Evolutionary conservation across 2,113 vertebrate genomes (phyloP).

Genomic region (Toxostoma redivivum): DNA sequence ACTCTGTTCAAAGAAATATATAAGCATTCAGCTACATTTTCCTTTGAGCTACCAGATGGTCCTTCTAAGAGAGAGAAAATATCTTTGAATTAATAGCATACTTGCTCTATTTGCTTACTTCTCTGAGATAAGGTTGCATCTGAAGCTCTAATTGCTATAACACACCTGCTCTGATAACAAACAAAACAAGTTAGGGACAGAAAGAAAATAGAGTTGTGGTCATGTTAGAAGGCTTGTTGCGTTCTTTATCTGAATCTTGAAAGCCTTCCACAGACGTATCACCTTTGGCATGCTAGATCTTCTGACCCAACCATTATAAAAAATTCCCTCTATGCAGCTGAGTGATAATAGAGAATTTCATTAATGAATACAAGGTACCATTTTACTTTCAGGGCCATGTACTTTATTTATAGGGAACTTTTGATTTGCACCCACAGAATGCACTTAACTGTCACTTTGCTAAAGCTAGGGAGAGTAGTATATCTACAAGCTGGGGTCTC

Average conservation of each 20-base stretch:
- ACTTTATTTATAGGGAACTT: neutral
- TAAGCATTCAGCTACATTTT: conserved; percentile 63
- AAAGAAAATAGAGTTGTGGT: conserved; percentile 75
- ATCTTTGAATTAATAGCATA: conserved; percentile 54
- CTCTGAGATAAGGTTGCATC: conserved; percentile 66
- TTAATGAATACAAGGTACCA: neutral
- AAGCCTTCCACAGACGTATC: conserved; percentile 67
- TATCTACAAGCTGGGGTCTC: neutral
- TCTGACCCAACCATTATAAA: conserved; percentile 44
- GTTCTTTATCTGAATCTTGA: conserved; percentile 50
- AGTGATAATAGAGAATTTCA: conserved; percentile 60
- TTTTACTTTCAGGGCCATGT: neutral
- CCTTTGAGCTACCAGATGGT: conserved; percentile 78
- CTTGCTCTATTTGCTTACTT: conserved; percentile 74
- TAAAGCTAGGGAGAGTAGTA: neutral
- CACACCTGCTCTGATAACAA: conserved; percentile 82
- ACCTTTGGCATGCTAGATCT: conserved; percentile 65
- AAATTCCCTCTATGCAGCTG: neutral
- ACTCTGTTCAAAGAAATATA: conserved; percentile 67
- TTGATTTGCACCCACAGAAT: neutral
- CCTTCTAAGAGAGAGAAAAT: conserved; percentile 68
- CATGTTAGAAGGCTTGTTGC: conserved; percentile 64
- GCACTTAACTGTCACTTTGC: neutral
- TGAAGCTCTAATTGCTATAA: conserved; percentile 72
- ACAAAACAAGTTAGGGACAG: conserved; percentile 64